These are phyloP conservation scores for Drosophila gaucha DNA, from an alignment of 2,888 invertebrate genomes.

Conservation along the genomic window DNA sequence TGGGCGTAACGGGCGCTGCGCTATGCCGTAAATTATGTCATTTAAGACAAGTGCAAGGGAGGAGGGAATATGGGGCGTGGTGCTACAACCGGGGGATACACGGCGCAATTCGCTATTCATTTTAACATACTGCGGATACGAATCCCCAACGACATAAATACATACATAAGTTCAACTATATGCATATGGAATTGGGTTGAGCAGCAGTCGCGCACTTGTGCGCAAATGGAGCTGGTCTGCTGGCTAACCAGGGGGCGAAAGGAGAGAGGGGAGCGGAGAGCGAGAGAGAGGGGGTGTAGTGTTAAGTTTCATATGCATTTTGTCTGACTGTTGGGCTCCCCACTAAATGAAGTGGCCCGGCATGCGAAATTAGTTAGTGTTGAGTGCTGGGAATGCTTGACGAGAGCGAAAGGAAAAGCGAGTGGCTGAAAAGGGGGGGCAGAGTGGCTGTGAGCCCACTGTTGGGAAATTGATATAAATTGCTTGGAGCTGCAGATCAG, in stretches of 20 bases:
- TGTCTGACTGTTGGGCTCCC: slow-evolving; percentile 45
- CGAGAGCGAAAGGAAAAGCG: slow-evolving; percentile 14
- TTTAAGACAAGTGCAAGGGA: slow-evolving; percentile 72
- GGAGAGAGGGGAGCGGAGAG: not conserved
- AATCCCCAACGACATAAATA: slow-evolving; percentile 59
- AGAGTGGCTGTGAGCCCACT: slow-evolving; percentile 6
- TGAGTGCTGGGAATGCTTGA: slow-evolving; percentile 68
- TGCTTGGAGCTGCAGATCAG: slow-evolving; percentile 60
- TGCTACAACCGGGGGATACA: slow-evolving; percentile 10
- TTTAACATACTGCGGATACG: slow-evolving; percentile 66
- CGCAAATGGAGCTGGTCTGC: slow-evolving; percentile 27
- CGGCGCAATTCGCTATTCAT: slow-evolving; percentile 47
- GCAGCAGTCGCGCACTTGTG: slow-evolving; percentile 54
- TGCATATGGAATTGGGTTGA: slow-evolving; percentile 77
- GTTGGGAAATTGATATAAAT: slow-evolving; percentile 76
- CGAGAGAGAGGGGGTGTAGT: not conserved
- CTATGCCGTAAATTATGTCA: slow-evolving; percentile 79
- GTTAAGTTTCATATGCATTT: slow-evolving; percentile 71
- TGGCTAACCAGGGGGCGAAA: not conserved
- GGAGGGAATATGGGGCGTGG: not conserved
- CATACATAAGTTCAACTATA: slow-evolving; percentile 44
- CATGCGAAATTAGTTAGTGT: slow-evolving; percentile 76
- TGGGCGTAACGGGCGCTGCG: slow-evolving; percentile 79
- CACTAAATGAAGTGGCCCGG: slow-evolving; percentile 61
- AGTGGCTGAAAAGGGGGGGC: not conserved